phyloP scores from a whole-genome alignment of 2,797 vertebrate species.

The Pseudochirops cupreus region DNA sequence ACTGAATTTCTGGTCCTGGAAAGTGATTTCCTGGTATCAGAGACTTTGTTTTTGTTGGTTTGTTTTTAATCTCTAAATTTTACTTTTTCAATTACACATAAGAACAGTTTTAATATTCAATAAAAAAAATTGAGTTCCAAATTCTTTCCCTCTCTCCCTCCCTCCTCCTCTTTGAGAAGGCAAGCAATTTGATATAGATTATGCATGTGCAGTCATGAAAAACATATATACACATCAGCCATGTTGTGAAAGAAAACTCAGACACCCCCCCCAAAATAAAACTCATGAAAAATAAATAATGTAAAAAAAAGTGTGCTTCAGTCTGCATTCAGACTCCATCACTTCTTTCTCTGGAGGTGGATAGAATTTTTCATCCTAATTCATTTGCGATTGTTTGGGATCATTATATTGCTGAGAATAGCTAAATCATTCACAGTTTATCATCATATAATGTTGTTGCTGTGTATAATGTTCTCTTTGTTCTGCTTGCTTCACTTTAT shows the following conservation, averaged over 20 bases:
- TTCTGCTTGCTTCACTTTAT: too few species aligned
- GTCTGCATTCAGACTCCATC: too few species aligned
- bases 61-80: not conserved
- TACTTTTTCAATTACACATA: not conserved
- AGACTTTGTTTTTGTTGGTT: not conserved
- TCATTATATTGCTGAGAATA: too few species aligned
- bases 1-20: not conserved
- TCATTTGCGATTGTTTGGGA: too few species aligned
- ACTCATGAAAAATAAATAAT: too few species aligned
- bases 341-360: too few species aligned
- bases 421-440: too few species aligned
- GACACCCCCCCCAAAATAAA: too few species aligned
- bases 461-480: too few species aligned
- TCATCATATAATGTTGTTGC: too few species aligned
- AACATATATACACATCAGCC: not conserved
- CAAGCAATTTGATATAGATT: not conserved
- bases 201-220: not conserved
- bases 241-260: not conserved
- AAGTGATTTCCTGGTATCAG: not conserved
- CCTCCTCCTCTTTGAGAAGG: not conserved
- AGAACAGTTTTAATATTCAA: not conserved
- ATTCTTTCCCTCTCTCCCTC: not conserved
- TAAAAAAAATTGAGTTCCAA: not conserved
- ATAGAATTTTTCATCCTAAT: too few species aligned
- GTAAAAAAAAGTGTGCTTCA: too few species aligned